These are phyloP conservation scores for Rhaphigaster nebulosa DNA, from an alignment of 2,888 invertebrate genomes.

Conservation along the genomic window DNA sequence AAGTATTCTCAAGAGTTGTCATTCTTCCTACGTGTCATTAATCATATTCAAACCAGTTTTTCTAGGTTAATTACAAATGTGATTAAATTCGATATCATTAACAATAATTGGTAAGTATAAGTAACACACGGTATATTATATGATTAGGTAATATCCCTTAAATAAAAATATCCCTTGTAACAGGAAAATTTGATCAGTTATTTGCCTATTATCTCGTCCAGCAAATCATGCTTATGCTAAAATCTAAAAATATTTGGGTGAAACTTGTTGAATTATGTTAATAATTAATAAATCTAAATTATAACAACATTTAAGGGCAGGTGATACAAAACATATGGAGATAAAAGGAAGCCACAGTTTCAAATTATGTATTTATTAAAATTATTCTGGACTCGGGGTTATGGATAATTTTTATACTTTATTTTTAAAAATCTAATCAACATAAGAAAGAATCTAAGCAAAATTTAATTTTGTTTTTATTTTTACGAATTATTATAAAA, in stretches of 20 bases:
- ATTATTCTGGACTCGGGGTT: too few relatives aligned
- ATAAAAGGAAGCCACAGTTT: too few relatives aligned
- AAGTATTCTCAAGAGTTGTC: constrained; percentile 7
- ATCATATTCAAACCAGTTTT: constrained; percentile 18
- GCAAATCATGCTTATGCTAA: neutral
- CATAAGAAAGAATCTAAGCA: too few relatives aligned
- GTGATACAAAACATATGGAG: too few relatives aligned
- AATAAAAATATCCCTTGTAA: neutral
- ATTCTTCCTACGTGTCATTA: constrained; percentile 1
- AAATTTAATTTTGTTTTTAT: too few relatives aligned
- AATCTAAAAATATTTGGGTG: neutral
- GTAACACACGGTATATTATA: neutral
- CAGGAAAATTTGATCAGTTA: neutral
- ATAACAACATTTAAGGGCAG: too few relatives aligned
- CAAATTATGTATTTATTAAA: too few relatives aligned
- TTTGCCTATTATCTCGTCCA: neutral
- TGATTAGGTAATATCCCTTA: neutral
- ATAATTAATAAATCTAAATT: too few relatives aligned
- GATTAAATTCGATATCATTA: constrained; percentile 16
- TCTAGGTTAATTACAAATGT: constrained; percentile 20
- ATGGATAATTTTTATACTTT: too few relatives aligned
- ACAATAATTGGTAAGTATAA: neutral
- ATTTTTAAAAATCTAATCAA: too few relatives aligned
- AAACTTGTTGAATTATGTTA: too few relatives aligned
- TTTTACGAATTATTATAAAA: too few relatives aligned